phyloP scores from a whole-genome alignment of 2,888 invertebrate genomes.

The Pandemis cinnamomeana region DNA sequence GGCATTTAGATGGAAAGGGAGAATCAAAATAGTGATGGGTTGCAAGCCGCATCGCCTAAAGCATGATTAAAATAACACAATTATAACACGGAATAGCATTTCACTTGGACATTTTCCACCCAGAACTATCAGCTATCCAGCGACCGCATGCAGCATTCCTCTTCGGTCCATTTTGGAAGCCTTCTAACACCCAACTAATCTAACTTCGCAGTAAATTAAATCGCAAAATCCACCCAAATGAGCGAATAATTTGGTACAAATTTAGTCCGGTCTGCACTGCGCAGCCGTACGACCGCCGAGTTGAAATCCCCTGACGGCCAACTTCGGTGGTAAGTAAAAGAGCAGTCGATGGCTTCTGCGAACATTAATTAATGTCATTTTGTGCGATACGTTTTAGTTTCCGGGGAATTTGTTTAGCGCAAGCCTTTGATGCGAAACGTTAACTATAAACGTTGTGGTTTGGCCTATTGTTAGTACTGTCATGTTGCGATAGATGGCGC shows the following conservation, averaged over 20 bases:
- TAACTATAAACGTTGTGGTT: neutral
- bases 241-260: constrained; percentile 36
- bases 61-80: too few relatives aligned
- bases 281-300: constrained; percentile 27
- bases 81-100: too few relatives aligned
- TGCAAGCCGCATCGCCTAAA: too few relatives aligned
- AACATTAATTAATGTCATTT: constrained; percentile 37
- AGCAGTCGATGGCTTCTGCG: constrained; percentile 37
- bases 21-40: too few relatives aligned
- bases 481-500: too few relatives aligned
- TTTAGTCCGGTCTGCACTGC: constrained; percentile 28
- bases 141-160: neutral
- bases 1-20: too few relatives aligned
- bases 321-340: constrained; percentile 39
- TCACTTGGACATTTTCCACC: too few relatives aligned
- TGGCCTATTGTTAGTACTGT: neutral
- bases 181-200: constrained; percentile 35
- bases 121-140: too few relatives aligned
- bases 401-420: constrained; percentile 3
- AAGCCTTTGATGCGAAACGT: neutral
- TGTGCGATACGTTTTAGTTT: constrained; percentile 27
- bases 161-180: constrained; percentile 12
- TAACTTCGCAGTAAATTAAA: constrained; percentile 38
- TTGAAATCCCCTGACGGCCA: constrained; percentile 36
- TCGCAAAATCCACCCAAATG: constrained; percentile 36